Evolutionary conservation across 2,888 invertebrate species (phyloP).

Genomic region (Enchytraeus crypticus): DNA sequence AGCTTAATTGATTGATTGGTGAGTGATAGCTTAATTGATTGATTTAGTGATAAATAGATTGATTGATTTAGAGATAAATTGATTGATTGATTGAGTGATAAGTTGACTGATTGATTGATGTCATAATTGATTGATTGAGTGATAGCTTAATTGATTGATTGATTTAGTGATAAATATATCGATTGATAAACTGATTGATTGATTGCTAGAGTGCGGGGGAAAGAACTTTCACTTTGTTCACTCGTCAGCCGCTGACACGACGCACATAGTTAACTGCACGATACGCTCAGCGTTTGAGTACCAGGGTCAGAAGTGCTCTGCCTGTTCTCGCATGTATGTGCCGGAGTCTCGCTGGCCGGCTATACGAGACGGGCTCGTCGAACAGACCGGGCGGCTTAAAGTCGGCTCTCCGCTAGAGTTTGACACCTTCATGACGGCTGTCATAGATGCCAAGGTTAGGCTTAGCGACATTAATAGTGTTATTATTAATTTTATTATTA

Average conservation of each 20-base stretch:
- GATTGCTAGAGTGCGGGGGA: conserved; percentile 97
- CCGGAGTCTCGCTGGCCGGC: conserved; percentile 76
- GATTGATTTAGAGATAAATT: too few species aligned
- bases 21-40: too few species aligned
- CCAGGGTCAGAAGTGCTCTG: conserved; percentile 92
- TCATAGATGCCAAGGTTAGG: conserved; percentile 76
- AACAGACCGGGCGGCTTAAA: conserved; percentile 65
- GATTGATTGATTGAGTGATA: too few species aligned
- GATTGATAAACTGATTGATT: too few species aligned
- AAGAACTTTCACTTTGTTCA: conserved; percentile 98
- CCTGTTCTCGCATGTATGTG: conserved; percentile 91
- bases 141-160: too few species aligned
- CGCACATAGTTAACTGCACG: conserved; percentile 69
- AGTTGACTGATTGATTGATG: too few species aligned
- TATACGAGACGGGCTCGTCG: conserved; percentile 61
- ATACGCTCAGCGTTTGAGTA: conserved; percentile 85
- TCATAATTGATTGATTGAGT: too few species aligned
- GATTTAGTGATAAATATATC: too few species aligned
- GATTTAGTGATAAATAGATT: too few species aligned
- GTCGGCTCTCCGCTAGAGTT: conserved; percentile 69
- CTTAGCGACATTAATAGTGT: background rate
- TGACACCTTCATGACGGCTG: conserved; percentile 79
- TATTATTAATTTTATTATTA: background rate
- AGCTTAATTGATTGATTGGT: too few species aligned
- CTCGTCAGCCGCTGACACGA: conserved; percentile 61